Base-by-base conservation (phyloP, 2,797 vertebrate genomes). In the Zonotrichia albicollis region DNA sequence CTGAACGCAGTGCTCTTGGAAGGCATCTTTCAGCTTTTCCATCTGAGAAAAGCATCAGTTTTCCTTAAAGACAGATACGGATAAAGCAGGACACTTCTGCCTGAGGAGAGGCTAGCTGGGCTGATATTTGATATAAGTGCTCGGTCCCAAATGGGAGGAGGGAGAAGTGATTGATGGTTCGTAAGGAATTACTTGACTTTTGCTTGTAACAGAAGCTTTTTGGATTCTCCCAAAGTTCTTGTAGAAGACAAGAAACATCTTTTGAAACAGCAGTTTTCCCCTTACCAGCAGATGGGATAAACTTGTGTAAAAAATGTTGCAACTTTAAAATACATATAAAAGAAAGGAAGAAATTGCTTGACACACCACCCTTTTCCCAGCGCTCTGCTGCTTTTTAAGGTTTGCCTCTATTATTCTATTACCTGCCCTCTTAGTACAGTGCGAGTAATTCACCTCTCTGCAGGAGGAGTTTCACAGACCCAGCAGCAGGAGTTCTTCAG, bases 41-140 rank as follows among this genome's bases (percentile, higher is more conserved):
- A 89, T 92, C 94, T 96, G 95, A 94, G 94, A 95, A 95, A 96
- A 90, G 9, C 81, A 94, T 95, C 94, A 90, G 51, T 92, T 96
- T 92, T 95, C 45, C 48, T 80, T 78, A 64, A 89, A 94, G 79
- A 65, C 26, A 82, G 94, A 79, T 77, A 96, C 26, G 22, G 67
- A 93, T 86, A 94, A 89, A 71, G 48, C 82, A 45, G 73, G 54
- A 84, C 79, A 70, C 75, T 91, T 79, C 87, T 94, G 85, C 80
- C 84, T 20, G 48, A 95, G 75, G 68, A 96, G 88, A 90, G 65
- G 57, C 78, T 80, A 68, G 76, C 82, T 85, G 73, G 55, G 50
- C 78, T 96, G 95, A 94, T 95, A 97, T 75, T 94, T 80, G 95
- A 96, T 96, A 96, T 92, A 93, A 89, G 76, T 0, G 3, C 83